Percentiles rank a stretch among this genome's conserved stretches.
Evolutionary conservation across 2,888 invertebrate species (phyloP).

Genomic region (Eristalis arbustorum): DNA sequence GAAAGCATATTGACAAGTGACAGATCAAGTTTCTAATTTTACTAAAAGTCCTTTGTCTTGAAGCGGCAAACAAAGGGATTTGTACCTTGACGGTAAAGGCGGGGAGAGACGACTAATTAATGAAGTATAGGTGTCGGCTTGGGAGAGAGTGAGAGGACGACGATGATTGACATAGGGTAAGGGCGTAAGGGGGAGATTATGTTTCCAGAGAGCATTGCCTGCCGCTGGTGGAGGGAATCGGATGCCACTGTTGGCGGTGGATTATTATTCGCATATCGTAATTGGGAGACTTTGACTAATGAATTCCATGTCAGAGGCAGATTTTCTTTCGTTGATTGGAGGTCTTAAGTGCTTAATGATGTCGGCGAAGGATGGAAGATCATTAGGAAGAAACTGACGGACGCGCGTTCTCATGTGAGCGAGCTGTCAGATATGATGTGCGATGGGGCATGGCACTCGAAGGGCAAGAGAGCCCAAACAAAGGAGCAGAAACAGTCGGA

Average conservation of each 20-base stretch:
- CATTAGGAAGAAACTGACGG: background rate
- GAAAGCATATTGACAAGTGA: slow-evolving; percentile 33
- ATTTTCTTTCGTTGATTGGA: background rate
- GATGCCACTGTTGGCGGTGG: background rate
- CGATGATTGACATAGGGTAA: slow-evolving; percentile 38
- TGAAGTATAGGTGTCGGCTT: slow-evolving; percentile 17
- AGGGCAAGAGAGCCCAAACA: too few relatives aligned
- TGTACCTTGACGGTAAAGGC: background rate
- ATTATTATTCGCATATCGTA: slow-evolving; percentile 23
- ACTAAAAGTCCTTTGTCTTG: slow-evolving; percentile 41
- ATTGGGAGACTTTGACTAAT: slow-evolving; percentile 15
- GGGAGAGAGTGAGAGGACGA: background rate
- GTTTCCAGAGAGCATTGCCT: slow-evolving; percentile 6
- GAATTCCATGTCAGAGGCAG: slow-evolving; percentile 5
- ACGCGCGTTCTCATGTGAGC: too few relatives aligned
- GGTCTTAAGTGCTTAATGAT: background rate
- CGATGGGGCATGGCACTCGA: too few relatives aligned
- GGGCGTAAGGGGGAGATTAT: slow-evolving; percentile 16
- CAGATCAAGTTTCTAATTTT: slow-evolving; percentile 59
- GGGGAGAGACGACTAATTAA: slow-evolving; percentile 40
- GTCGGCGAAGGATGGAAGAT: background rate
- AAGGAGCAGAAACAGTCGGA: too few relatives aligned
- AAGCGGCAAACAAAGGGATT: slow-evolving; percentile 24
- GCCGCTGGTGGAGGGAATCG: background rate
- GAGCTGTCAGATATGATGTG: too few relatives aligned